Base-by-base conservation (phyloP, 2,888 invertebrate genomes). In the Geotrupes spiniger region DNA sequence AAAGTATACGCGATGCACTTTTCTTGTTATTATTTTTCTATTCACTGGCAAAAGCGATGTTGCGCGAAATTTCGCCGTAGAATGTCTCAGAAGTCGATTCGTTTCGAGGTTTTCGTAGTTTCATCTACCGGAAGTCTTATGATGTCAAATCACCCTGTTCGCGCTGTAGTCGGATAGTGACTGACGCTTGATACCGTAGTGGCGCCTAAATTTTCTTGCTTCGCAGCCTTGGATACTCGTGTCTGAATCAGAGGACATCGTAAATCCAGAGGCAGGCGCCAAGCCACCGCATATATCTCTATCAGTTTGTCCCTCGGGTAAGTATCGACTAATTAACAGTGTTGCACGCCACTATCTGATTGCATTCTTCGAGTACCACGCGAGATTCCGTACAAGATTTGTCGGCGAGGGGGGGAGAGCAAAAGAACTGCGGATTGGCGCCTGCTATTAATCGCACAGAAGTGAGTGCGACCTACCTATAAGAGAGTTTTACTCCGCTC, bases 151-250 rank as follows among this genome's bases (percentile, higher is more conserved):
- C 61, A 61, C 59, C 60, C 60, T 61, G 42, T 50, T 46, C 53
- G 51, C 47, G 36, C 51, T 42, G 52, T 39, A 48, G 59, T 54
- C 53, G 52, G 54, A 51, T 53, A 44, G 49, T 54, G 54, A 57
- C 56, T 56, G 57, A 51, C 51, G 57, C 52, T 55, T 59, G 60
- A 58, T 60, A 53, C 51, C 29, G 27, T 44, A 52, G 58, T 62
- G 64, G 63, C 64, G 64, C 64, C 64, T 63, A 64, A 64, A 64
- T 64, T 63, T 64, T 61, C 61, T 58, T 61, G 54, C 53, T 49
- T 40, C 49, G 51, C 51, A 51, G 56, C 59, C 54, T 57, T 54
- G 52, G 49, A 47, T 53, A 49, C 55, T 53, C 52, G 57, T 53
- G 57, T 50, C 53, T 55, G 53, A 53, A 53, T 50, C 52, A 49